Evolutionary conservation across 2,113 vertebrate genomes (phyloP).

Genomic region (Ictalurus furcatus): DNA sequence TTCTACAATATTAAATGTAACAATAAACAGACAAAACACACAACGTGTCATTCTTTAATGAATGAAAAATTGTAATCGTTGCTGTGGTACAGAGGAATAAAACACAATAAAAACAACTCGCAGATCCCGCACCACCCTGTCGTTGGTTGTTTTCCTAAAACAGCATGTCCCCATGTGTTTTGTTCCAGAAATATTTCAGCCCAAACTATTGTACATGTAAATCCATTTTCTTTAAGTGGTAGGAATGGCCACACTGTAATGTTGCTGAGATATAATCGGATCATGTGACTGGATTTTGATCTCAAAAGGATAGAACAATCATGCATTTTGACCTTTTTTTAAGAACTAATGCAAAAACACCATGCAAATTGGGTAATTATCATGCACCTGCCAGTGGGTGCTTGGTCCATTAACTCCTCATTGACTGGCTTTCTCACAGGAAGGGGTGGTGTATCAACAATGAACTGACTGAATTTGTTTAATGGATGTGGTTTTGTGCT

Average conservation of each 20-base stretch:
- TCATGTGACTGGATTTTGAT: not conserved
- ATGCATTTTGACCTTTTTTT: not conserved
- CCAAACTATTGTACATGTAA: not conserved
- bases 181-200: not conserved
- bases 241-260: not conserved
- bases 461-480: not conserved
- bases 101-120: not conserved
- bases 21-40: not conserved
- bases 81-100: not conserved
- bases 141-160: not conserved
- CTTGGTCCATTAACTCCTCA: constrained; percentile 30
- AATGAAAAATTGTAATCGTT: not conserved
- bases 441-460: not conserved
- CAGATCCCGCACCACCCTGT: not conserved
- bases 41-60: not conserved
- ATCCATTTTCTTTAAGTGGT: not conserved
- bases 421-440: not conserved
- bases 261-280: not conserved
- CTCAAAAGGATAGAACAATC: constrained; percentile 5
- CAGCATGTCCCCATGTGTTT: not conserved
- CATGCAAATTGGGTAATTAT: not conserved
- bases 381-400: not conserved
- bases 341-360: not conserved
- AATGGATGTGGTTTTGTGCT: constrained; percentile 9
- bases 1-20: not conserved